Base-by-base conservation (phyloP, 30 jellyfish, hydroid and myxozoan genomes). In the Aurelia sp. region DNA sequence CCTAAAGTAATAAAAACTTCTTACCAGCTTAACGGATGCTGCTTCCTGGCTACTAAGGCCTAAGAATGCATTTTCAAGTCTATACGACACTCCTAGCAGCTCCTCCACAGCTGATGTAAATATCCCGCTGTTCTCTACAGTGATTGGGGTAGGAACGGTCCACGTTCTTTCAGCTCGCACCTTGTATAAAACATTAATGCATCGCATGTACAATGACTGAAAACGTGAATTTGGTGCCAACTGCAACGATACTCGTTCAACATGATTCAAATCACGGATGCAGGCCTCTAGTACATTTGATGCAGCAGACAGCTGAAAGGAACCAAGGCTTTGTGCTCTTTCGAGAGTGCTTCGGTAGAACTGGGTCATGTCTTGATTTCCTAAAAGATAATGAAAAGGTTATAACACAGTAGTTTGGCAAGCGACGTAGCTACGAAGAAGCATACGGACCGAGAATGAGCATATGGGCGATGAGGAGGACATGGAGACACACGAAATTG, bases 71-170 rank as follows among this genome's bases (percentile, higher is more conserved):
- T 83, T 62, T 71, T 92, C 97, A 44, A 92, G 51, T 44, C 90
- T 76, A 77, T 92, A 92, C 6, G 97, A 86, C 74, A 75, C 37
- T n/a, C 74, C 73, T 63, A 92, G 71, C 19, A 92, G 84, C 65
- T 92, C 96, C 53, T 63, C 81, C 60, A 87, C 98, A 52, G 95
- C 96, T n/a, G 91, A 80, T 13, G 92, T 91, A 33, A 92, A 78
- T 19, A 76, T 75, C 22, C 95, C 95, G 58, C 94, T 92, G 48
- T 96, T 82, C 79, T 79, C 94, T 9, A 79, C 80, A 41, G 92
- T 74, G 51, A 92, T 63, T 10, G 98, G 97, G 3, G 98, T 92
- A 4, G 98, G 97, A n/a, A 87, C 86, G 8, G 94, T 63, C 98
- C 98, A 92, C 15, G 96, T 86, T 17, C 97, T 65, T 40, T 78